A percentile compares a stretch with the other conserved stretches of the same genome.
Conservation (phyloP, 2,797 vertebrate genomes). For the Eupleurogrammus muticus region DNA sequence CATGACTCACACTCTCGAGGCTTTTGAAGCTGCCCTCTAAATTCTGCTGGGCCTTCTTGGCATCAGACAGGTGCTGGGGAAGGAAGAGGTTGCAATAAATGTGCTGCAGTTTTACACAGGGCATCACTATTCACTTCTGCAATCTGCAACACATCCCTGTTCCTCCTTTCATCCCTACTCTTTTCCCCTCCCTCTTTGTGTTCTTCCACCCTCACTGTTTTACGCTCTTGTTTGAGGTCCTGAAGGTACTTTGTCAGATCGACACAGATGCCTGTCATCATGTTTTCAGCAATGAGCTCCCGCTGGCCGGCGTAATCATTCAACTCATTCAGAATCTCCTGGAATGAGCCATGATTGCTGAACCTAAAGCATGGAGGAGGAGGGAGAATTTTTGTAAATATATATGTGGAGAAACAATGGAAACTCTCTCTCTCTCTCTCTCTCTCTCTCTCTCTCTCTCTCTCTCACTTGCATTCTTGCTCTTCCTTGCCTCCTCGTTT, state of each 20-base stretch:
- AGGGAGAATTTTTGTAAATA: background rate
- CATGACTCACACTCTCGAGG: conserved; percentile 87
- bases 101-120: conserved; percentile 7
- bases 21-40: conserved; percentile 87
- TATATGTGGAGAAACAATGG: background rate
- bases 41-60: conserved; percentile 89
- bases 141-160: background rate
- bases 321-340: conserved; percentile 93
- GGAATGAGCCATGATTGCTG: conserved; percentile 92
- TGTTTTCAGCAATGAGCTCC: conserved; percentile 94
- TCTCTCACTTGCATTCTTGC: conserved; percentile 87
- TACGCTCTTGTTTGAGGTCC: conserved; percentile 93
- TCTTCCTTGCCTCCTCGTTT: conserved; percentile 87
- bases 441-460: conserved; percentile 90
- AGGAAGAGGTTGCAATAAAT: conserved; percentile 26
- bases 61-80: conserved; percentile 85
- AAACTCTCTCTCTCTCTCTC: conserved; percentile 80
- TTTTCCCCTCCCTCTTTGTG: background rate
- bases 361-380: conserved; percentile 84
- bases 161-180: background rate
- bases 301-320: conserved; percentile 94
- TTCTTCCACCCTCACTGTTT: conserved; percentile 84
- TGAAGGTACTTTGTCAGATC: conserved; percentile 91
- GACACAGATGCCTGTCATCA: conserved; percentile 89
- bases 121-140: background rate